Evolutionary conservation across 2,797 vertebrate species (phyloP).

Genomic region (Myotis myotis): DNA sequence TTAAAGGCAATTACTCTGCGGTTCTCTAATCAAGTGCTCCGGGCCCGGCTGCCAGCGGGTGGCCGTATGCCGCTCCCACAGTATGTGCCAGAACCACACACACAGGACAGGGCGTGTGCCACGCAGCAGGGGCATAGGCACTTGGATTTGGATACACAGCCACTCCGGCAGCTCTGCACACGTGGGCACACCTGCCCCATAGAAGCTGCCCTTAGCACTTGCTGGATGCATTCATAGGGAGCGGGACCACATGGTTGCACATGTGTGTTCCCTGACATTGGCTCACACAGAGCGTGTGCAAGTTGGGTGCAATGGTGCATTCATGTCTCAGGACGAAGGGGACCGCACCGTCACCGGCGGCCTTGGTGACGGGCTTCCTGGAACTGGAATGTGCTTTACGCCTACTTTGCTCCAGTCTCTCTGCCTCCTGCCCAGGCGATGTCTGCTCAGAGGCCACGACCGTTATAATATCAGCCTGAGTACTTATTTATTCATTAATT

Average conservation of each 20-base stretch:
- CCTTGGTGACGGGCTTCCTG: not conserved
- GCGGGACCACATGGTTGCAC: fast-evolving
- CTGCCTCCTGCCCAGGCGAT: not conserved
- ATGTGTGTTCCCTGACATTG: fast-evolving
- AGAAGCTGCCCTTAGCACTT: not conserved
- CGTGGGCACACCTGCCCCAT: not conserved
- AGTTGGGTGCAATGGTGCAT: not conserved
- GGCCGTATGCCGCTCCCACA: slow-evolving; percentile 57
- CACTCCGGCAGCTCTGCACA: not conserved
- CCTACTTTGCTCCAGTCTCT: not conserved
- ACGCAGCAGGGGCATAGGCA: not conserved
- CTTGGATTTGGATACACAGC: not conserved
- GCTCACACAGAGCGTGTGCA: not conserved
- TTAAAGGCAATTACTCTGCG: slow-evolving; percentile 78
- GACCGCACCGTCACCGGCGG: fast-evolving
- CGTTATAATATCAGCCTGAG: not conserved
- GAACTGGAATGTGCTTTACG: not conserved
- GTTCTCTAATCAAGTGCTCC: slow-evolving; percentile 76
- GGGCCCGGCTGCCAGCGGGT: slow-evolving; percentile 68
- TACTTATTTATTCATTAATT: slow-evolving; percentile 9
- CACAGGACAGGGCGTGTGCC: not conserved
- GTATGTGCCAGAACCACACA: not conserved
- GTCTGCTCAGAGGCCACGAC: not conserved
- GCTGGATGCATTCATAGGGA: not conserved
- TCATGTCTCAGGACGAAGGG: not conserved